Base-by-base conservation (phyloP, 2,888 invertebrate species). In the Leptodirus hochenwartii region DNA sequence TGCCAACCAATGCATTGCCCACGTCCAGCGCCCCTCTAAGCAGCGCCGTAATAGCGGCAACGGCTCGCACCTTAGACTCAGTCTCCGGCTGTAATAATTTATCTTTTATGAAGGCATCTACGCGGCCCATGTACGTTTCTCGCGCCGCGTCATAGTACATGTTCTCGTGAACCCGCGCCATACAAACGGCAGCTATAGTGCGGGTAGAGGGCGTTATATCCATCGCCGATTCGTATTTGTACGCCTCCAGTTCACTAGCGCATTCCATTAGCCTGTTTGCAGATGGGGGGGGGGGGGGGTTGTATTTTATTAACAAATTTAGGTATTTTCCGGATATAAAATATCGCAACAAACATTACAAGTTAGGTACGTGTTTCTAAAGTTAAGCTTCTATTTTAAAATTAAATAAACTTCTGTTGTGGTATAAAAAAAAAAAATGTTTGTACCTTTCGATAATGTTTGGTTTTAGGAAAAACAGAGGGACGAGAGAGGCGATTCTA, bases 11-110 rank as follows among this genome's bases (percentile, higher is more conserved):
- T 40, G 72, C 66, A 46, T 91, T 90, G 10, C 96, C 98, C 24
- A 91, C 80, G 51, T 96, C 95, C 27, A 90, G 55, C 0, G 96
- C 88, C 6, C 96, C 95, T 48, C 79, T 66, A 4, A 98, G 61
- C 31, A 98, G 58, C 4, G 87, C 76, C 26, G 93, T 88, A 31
- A 95, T 74, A 2, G 87, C 77, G 10, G 87, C 84, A 12, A 77
- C 73, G 0, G 84, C 84, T 3, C 43, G 32, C 1, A 79, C 75
- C 58, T 90, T 90, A 0, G 81, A 80, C 50, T 95, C 93, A 41
- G 87, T 69, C 45, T 90, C 87, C 1, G 87, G 84, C 13, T 75
- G 65, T 32, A 84, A 50, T 6, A 95, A 61, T 53, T 85, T 80
- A 17, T 81, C 81, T 50, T 79, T 84, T 11, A 91, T 68, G 53